Base-by-base conservation (phyloP, 2,888 invertebrate genomes). In the Blastobasis lacticolella region DNA sequence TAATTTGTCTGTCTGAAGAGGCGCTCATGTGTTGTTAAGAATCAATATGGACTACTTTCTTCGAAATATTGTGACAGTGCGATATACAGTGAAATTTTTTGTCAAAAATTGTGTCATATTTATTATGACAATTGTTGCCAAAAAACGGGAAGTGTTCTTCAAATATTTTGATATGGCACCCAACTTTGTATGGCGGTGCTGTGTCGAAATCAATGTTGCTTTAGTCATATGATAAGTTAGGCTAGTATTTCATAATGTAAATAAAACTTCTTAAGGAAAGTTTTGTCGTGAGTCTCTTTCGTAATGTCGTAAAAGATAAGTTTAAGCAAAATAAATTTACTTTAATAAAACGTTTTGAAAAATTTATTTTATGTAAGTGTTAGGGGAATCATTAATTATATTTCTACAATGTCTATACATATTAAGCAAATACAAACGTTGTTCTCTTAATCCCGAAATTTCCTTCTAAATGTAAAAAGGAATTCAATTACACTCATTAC, bases 181-280 rank as follows among this genome's bases (percentile, higher is more conserved):
- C 67, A 23, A 67, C 63, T 57, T 50, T 50, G 44, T 51, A 63
- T 65, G 73, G 72, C 59, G 83, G 76, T 83, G 69, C 73, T 71
- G 61, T 80, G 84, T 83, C 75, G 84, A 85, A 78, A 73, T 66
- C 58, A 61, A 72, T 69, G 68, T 64, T 69, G 70, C 71, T 71
- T 75, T 80, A 85, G 86, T 85, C 78, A 79, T 83, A 78, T 61
- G 58, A 67, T 77, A 77, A 71, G 69, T 60, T 78, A 75, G 69
- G 69, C 49, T 69, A 77, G 64, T 62, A 58, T 65, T 64, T 67
- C 70, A 73, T 68, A 70, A 70, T 81, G 81, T 81, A 81, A 80
- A 81, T 81, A 81, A 78, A 70, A 61, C 65, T 69, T 69, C 68
- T 71, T 68, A 68, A 49, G 57, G 64, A 59, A 62, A 57, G 57